Evolutionary conservation across 2,888 invertebrate species (phyloP), one percentile per base, ranked within the genome.

Genomic region (Platypus cylindrus): DNA sequence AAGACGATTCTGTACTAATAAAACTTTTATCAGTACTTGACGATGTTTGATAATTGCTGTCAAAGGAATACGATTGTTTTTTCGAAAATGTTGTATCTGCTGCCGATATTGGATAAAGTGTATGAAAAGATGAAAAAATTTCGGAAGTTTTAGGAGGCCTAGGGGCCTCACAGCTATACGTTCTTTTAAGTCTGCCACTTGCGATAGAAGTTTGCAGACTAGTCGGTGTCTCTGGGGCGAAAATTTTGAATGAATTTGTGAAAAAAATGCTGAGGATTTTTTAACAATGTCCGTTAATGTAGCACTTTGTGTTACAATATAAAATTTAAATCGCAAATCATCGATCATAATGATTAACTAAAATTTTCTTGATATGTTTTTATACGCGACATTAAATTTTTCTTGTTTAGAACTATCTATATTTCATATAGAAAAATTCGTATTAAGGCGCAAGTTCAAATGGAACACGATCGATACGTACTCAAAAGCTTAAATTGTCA

Each of bases 151-250:
- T 36, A 34, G 40, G 32, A 35, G 46, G 40, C 40, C 43, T 40
- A 32, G 40, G 20, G 40, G 45, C 32, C 44, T 44, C 41, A 48
- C 50, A 45, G 41, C 50, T 51, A 48, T 50, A 48, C 36, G 51
- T 50, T 46, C 51, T 48, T 36, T 48, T 49, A 41, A 50, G 48
- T 44, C 47, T 47, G 40, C 48, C 48, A 29, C 32, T 39, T 26
- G 38, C 37, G 39, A 37, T 33, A 37, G 44, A 45, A 23, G 45
- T 45, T 49, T 58, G 59, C 44, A 54, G 49, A 46, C 47, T 53
- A 36, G 33, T 33, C 32, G 59, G 55, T 37, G 59, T 55, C 49
- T 59, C 60, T 46, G 61, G 60, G 58, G 62, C 61, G 61, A 61
- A 60, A 57, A 51, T 60, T 58, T 50, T 46, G 53, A 48, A 37